Base-by-base conservation (phyloP, 1,140 invertebrate genomes). In the Sitophilus oryzae region DNA sequence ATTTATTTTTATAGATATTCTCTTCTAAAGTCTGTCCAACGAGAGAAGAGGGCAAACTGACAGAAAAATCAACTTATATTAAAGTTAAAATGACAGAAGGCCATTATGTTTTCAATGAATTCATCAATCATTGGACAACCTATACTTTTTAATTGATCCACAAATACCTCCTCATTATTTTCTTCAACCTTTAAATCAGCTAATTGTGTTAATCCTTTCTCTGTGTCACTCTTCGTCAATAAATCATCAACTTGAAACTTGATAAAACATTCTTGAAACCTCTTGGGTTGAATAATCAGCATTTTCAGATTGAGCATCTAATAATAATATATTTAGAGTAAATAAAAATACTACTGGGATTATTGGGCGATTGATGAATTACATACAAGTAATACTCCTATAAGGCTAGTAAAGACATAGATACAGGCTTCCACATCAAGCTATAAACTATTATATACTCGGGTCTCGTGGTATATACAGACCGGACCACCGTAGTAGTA, bases 271-370 rank as follows among this genome's bases (percentile, higher is more conserved):
- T 93, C 86, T 71, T 93, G 90, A 37, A 94, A 71, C 16, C 88
- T 88, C 68, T 91, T 93, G 2, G 90, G 88, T 70, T 94, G 90
- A 38, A 95, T 85, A 38, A 92, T 78, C 72, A 86, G 89, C 75
- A 95, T 82, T 40, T 82, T 80, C 16, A 93, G 42, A 35, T 14
- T 46, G 30, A 25, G 21, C 6, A 57, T 42, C 55, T 56, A 44
- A 18, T 50, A 43, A 51, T 18, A 10, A 18, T 19, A 9, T 4
- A 41, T 38, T 5, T 11, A 22, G 15, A 25, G 5, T 30, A 30
- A 51, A 35, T 0, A 84, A 75, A 21, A 85, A 69, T 14, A 8
- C 10, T 10, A 25, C 3, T 11, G 16, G 25, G 25, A 30, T 6
- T 30, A n/a, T n/a, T n/a, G n/a, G n/a, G n/a, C n/a, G n/a, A n/a